A percentile compares a stretch with the other conserved stretches of the same genome.
Conservation (phyloP, 1,140 invertebrate species). For the Drosophila fuyamai region DNA sequence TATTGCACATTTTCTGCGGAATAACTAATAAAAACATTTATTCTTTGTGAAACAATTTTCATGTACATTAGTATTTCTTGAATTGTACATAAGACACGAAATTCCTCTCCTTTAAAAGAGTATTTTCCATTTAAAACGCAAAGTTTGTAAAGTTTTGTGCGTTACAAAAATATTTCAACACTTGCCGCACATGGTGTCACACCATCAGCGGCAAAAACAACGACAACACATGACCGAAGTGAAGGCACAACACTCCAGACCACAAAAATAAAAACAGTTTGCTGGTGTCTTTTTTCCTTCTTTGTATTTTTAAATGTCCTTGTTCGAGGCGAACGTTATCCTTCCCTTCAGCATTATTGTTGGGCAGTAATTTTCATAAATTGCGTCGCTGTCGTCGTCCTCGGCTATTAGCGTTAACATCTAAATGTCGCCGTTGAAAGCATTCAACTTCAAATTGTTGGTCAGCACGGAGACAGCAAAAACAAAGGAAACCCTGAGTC, state of each 20-base stretch:
- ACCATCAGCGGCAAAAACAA: conserved; percentile 45
- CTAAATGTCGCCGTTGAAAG: conserved; percentile 70
- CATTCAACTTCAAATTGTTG: conserved; percentile 53
- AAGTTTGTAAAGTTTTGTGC: conserved; percentile 74
- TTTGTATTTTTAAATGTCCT: conserved; percentile 57
- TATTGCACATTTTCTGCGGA: too few relatives aligned
- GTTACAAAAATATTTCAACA: conserved; percentile 77
- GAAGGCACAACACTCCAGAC: conserved; percentile 46
- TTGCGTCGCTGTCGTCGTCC: conserved; percentile 61
- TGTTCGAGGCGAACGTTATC: conserved; percentile 55
- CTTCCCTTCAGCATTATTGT: conserved; percentile 53
- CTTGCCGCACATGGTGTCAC: conserved; percentile 80
- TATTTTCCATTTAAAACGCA: conserved; percentile 56
- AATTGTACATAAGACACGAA: too few relatives aligned
- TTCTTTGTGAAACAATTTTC: too few relatives aligned
- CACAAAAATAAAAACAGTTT: conserved; percentile 41
- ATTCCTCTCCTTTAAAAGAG: conserved; percentile 1
- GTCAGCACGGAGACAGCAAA: conserved; percentile 25
- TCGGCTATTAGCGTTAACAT: conserved; percentile 75
- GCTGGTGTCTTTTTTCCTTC: conserved; percentile 1
- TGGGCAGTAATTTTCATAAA: conserved; percentile 78
- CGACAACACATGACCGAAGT: conserved; percentile 44
- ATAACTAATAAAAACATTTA: too few relatives aligned
- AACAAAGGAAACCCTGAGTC: conserved; percentile 30
- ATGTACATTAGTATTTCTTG: too few relatives aligned